A percentile compares a stretch with the other conserved stretches of the same genome.
Conservation (phyloP, 2,797 vertebrate species). For the Huso huso region DNA sequence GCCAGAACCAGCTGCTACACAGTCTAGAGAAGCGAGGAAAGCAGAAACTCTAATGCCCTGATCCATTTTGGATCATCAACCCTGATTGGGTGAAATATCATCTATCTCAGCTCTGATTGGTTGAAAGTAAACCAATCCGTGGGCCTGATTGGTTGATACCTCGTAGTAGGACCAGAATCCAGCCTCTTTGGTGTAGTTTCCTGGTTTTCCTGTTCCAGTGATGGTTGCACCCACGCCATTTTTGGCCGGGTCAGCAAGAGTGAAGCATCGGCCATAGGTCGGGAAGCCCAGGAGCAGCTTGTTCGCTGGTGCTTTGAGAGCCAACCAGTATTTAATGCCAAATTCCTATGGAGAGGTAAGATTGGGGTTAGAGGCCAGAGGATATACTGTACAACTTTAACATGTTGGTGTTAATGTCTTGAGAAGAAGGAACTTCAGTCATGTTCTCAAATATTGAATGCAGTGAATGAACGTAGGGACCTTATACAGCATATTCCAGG, state of each 20-base stretch:
- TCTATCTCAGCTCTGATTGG: not conserved
- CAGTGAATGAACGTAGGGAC: not conserved
- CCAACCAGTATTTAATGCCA: constrained; percentile 43
- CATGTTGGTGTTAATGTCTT: not conserved
- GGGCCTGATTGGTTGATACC: constrained; percentile 37
- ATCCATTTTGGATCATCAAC: not conserved
- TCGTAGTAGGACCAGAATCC: constrained; percentile 77
- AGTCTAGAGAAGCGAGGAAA: not conserved
- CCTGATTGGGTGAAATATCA: too few relatives aligned
- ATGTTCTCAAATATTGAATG: not conserved
- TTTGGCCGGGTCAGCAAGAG: constrained; percentile 33
- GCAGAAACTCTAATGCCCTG: not conserved
- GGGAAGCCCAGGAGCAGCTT: constrained; percentile 61
- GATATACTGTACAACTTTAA: not conserved
- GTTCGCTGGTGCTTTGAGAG: constrained; percentile 41
- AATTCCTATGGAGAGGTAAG: constrained; percentile 34
- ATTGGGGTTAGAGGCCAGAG: not conserved
- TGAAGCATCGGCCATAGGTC: constrained; percentile 59
- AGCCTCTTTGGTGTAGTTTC: constrained; percentile 64
- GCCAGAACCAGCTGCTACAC: not conserved
- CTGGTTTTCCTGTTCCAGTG: constrained; percentile 58
- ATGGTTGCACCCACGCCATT: constrained; percentile 52
- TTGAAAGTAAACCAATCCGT: not conserved
- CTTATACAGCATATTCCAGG: not conserved
- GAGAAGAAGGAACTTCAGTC: not conserved